Evolutionary conservation across 2,797 vertebrate species (phyloP), one percentile per base, ranked within the genome.

Genomic region (Spinibarbus caldwelli): DNA sequence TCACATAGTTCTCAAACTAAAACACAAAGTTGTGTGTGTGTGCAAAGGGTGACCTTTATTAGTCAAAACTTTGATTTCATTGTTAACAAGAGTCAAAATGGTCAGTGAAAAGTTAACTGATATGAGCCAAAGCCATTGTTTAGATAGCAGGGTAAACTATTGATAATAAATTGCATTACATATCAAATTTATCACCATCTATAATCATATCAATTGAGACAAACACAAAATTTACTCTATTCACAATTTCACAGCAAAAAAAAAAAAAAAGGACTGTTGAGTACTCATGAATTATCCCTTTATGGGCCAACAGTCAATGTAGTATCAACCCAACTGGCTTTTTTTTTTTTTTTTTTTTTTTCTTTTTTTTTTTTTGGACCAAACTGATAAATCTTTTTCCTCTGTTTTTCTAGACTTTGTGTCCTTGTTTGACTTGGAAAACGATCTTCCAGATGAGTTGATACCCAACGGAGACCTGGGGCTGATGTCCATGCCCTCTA

Each of bases 401-500:
- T 54, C 36, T 67, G 31, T 12, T 36, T 38, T 85, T 41, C 26
- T 72, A 98, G 98, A 99, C 95, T 96, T 98, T 29, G 97, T 97
- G 90, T 97, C 97, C 80, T 94, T 98, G 89, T 98, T 99, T 93
- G 97, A 99, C 94, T 95, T 99, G 95, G 98, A 99, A 95, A 97
- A 98, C 31, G 97, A 99, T 93, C 97, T 99, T 93, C 98, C 98
- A 1, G 98, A 99, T 92, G 98, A 99, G 91, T 95, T 99, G 92
- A 98, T 99, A 85, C 97, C 97, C 80, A 99, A 98, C 87, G 98
- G 95, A 89, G 97, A 99, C 88, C 90, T 97, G 93, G 92, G 93
- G 87, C 93, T 96, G 93, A 94, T 98, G 93, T 96, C 96, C 92
- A 95, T 95, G 92, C 86, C 95, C 47, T 93, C 93, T 4, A 94